Percentiles rank a stretch among this genome's conserved stretches.
phyloP scores from a whole-genome alignment of 2,888 invertebrate genomes.

The Drosophila mercatorum region DNA sequence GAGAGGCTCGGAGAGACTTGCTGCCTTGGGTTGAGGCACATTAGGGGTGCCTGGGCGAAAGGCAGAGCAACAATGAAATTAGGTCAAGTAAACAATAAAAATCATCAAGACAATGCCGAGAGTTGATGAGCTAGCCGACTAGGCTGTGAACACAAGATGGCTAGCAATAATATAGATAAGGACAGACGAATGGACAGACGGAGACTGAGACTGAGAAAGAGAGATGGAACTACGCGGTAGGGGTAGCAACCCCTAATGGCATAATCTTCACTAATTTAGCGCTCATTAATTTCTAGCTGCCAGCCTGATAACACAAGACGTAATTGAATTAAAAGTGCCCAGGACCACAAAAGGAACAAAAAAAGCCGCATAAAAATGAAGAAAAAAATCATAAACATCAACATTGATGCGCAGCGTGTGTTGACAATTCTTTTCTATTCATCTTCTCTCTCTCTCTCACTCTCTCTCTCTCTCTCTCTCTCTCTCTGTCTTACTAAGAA shows the following conservation, averaged over 20 bases:
- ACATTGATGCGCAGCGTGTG: slow-evolving; percentile 49
- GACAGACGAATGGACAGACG: not conserved
- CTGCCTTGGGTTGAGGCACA: slow-evolving; percentile 16
- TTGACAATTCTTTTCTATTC: slow-evolving; percentile 39
- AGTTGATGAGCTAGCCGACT: slow-evolving; percentile 54
- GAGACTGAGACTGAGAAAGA: not conserved
- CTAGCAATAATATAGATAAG: slow-evolving; percentile 22
- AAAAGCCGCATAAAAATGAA: not conserved
- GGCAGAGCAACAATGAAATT: slow-evolving; percentile 48
- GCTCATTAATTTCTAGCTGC: slow-evolving; percentile 78
- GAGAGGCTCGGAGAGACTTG: not conserved
- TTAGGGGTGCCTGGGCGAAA: slow-evolving; percentile 46
- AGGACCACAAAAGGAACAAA: slow-evolving; percentile 24
- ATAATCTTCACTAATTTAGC: slow-evolving; percentile 82
- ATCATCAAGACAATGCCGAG: slow-evolving; percentile 69
- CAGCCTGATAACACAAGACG: slow-evolving; percentile 59
- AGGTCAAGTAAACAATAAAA: slow-evolving; percentile 79
- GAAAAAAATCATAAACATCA: slow-evolving; percentile 58
- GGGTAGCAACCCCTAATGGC: slow-evolving; percentile 74
- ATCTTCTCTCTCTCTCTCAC: not conserved
- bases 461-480: not conserved
- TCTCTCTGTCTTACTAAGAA: not conserved
- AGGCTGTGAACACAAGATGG: slow-evolving; percentile 53
- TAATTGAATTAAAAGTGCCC: slow-evolving; percentile 81
- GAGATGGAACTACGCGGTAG: not conserved